Evolutionary conservation across 2,113 vertebrate genomes (phyloP), one percentile per base, ranked within the genome.

Genomic region (Paraplagusia blochii): DNA sequence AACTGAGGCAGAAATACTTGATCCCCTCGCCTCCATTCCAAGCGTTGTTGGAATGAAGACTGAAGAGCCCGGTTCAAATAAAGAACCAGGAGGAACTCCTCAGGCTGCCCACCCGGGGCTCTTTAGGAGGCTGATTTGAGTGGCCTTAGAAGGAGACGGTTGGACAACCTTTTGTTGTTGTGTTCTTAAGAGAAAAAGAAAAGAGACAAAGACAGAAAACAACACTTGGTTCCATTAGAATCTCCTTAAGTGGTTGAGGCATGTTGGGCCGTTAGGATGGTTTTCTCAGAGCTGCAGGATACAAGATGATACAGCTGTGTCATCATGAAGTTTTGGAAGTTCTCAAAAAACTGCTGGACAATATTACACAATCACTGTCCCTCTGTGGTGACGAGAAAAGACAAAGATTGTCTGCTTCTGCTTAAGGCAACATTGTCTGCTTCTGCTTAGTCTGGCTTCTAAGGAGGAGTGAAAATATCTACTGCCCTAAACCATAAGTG

Each of bases 151-250:
- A 65, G 76, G 69, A 84, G 79, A 83, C 63, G 71, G 76, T 81
- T 86, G 78, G 74, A 66, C 64, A 72, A 81, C 71, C 77, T 88
- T 88, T n/a, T n/a, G n/a, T n/a, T 88, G 85, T 87, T 58, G 34
- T 11, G 42, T 61, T 53, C 72, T 80, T 81, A 48, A 53, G 63
- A 67, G 62, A 33, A 57, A 63, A 81, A 80, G 76, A 83, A 82
- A 74, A 69, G 72, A 72, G 50, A 64, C 47, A 65, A 51, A 64
- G 76, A 76, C 68, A 29, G 19, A 51, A 36, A 47, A 55, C 53
- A 57, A 53, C 46, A 66, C 58, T 68, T 59, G 76, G 76, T 55
- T 63, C 66, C 51, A 33, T 63, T 82, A 76, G 80, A 74, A 64
- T 58, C 80, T 58, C 48, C 71, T 79, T 84, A 75, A 79, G 78